A percentile compares a stretch with the other conserved stretches of the same genome.
These are phyloP conservation scores for Tapera naevia DNA, from an alignment of 2,797 vertebrate species.

Conservation along the genomic window DNA sequence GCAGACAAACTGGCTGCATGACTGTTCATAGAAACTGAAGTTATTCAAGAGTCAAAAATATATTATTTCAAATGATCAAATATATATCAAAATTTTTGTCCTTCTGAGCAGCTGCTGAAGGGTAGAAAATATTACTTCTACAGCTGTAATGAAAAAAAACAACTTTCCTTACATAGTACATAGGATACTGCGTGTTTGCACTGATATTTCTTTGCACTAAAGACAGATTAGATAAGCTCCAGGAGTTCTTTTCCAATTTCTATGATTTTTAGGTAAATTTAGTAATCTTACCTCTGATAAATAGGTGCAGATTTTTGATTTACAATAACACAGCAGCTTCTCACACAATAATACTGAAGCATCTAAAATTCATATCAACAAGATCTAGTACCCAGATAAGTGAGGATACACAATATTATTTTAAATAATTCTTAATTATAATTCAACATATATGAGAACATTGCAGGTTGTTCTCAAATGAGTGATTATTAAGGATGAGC, in stretches of 20 bases:
- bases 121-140: neutral
- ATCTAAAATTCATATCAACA: neutral
- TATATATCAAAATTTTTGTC: neutral
- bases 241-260: neutral
- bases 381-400: neutral
- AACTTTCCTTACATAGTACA: neutral
- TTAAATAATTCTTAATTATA: neutral
- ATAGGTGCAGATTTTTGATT: neutral
- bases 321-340: neutral
- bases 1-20: neutral
- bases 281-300: neutral
- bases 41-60: neutral
- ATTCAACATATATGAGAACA: neutral
- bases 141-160: neutral
- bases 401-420: neutral
- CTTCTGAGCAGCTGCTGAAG: neutral
- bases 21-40: neutral
- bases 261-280: neutral
- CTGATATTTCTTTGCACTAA: neutral
- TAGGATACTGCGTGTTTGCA: neutral
- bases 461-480: neutral
- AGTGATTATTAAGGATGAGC: neutral
- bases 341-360: neutral
- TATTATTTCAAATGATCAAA: neutral
- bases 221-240: neutral